Evolutionary conservation across 2,113 vertebrate genomes (phyloP), one percentile per base, ranked within the genome.

Genomic region (Xiphophorus hellerii): DNA sequence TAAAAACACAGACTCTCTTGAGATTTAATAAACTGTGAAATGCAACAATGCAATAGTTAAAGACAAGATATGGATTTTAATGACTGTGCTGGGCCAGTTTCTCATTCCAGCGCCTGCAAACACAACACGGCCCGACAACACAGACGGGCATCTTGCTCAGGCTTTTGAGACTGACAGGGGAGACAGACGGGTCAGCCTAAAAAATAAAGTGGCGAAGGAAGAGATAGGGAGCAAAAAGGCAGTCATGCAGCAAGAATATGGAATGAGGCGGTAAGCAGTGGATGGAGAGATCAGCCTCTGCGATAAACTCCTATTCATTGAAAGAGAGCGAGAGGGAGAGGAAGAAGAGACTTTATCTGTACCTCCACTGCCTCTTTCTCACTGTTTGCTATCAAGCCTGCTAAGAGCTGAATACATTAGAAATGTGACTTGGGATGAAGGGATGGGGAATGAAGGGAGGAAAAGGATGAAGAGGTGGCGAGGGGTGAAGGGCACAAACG

Each of bases 241-340:
- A 73, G 82, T 76, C 88, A 88, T 90, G 91, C 88, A 72, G 77
- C 7, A 28, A 84, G 93, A 93, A 94, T 93, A 89, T 77, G 81
- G 77, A 91, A 93, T 89, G 83, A 92, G 87, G 84, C 77, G 65
- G 74, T 68, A 9, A 71, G 84, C 76, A 58, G 84, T 66, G 90
- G 82, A 87, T 80, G 81, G 82, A 84, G 82, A 89, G 90, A 93
- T 93, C 27, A 66, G 77, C 68, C 71, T 74, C 67, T 4, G 27
- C 71, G 93, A 94, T 94, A 93, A 92, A 92, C 90, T 84, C 83
- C 74, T 84, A 87, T 89, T 90, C 86, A 90, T 48, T 67, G 76
- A 78, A 78, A 35, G 80, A 76, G 73, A 79, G 66, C 76, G 64
- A 80, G 71, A 83, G 12, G n/a, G 39, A 39, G 39, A 66, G 65